Evolutionary conservation across 1,140 invertebrate species (phyloP).

Genomic region (Nasonia vitripennis): DNA sequence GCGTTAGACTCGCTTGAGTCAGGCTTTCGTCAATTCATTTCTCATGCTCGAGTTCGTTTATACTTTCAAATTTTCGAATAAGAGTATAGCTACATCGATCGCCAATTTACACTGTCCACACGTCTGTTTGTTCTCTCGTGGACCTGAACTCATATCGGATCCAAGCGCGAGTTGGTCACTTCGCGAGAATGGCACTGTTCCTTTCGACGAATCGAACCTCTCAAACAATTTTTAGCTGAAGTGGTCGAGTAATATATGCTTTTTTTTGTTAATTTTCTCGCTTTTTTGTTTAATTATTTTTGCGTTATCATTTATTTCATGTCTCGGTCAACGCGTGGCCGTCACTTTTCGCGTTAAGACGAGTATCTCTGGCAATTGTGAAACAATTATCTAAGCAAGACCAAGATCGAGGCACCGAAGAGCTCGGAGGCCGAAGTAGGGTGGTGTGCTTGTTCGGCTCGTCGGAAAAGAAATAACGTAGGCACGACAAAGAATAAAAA

Average conservation of each 20-base stretch:
- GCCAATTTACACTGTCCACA: conserved; percentile 33
- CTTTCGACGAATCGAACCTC: conserved; percentile 53
- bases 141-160: conserved; percentile 49
- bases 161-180: conserved; percentile 51
- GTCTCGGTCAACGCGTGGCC: conserved; percentile 14
- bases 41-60: background rate
- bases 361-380: conserved; percentile 51
- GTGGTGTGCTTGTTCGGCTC: conserved; percentile 25
- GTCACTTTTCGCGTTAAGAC: conserved; percentile 36
- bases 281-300: background rate
- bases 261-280: conserved; percentile 27
- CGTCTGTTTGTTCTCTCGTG: background rate
- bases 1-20: conserved; percentile 54
- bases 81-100: conserved; percentile 28
- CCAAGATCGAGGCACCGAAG: conserved; percentile 54
- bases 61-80: conserved; percentile 33
- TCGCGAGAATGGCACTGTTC: conserved; percentile 61
- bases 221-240: conserved; percentile 34
- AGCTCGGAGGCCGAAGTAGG: conserved; percentile 48
- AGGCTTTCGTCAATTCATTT: conserved; percentile 8
- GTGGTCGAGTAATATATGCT: conserved; percentile 1
- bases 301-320: conserved; percentile 6
- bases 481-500: conserved; percentile 31
- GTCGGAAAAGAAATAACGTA: conserved; percentile 35
- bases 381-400: conserved; percentile 53